Base-by-base conservation (phyloP, 2,113 vertebrate genomes). In the Saccopteryx leptura region DNA sequence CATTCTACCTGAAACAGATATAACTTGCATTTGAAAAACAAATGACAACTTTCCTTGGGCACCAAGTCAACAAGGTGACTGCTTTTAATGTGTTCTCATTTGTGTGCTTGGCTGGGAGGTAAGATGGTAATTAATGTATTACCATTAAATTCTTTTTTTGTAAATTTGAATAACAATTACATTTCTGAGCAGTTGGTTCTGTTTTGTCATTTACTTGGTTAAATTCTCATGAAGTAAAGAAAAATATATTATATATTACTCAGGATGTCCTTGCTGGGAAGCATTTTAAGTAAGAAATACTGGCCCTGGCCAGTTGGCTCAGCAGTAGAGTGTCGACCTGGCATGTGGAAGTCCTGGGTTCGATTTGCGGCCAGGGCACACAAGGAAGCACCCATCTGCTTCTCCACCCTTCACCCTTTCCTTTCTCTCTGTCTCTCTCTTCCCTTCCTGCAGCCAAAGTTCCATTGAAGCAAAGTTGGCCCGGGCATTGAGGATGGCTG, bases 211-310 rank as follows among this genome's bases (percentile, higher is more conserved):
- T 69, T 69, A 80, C 7, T 78, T 90, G 23, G 31, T 61, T 82
- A 94, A 93, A 54, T 90, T 93, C 5, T 9, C 52, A 84, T 95
- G 56, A 92, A 80, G 7, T 54, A 85, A 92, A 93, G 31, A 60
- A 46, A 89, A 76, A 60, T 69, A 71, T 85, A 58, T 21, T 92
- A 4, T 74, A 58, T 66, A 24, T 85, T 84, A 58, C 18, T 82
- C 31, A 91, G 21, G 17, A 66, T 84, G 2, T 1, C 75, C 81
- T 78, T 75, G 1, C 23, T 79, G 24, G 24, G 52, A 92, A 54
- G 24, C 18, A 54, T 75, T 76, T 76, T 31, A 31, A 31, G 15
- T 76, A 31, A 76, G 7, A 54, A 76, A 76, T 72, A 48, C 5
- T 39, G 39, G 39, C 39, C 39, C 39, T 39, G 39, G 39, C 39